These are phyloP conservation scores for Deroptyus accipitrinus DNA, from an alignment of 2,113 vertebrate species.

Conservation along the genomic window DNA sequence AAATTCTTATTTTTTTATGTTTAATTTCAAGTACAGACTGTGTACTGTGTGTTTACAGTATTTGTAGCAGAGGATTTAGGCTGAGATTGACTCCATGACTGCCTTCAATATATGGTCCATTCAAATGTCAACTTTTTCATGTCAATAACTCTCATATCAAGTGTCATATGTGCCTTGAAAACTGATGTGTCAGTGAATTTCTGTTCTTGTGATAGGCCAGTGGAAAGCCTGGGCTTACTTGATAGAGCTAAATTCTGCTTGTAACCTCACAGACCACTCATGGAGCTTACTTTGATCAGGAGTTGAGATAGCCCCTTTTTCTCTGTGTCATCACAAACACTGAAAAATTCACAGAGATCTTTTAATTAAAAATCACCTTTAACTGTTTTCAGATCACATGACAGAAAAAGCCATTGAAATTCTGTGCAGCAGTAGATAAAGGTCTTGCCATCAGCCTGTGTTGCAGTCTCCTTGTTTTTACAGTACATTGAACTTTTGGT, in stretches of 20 bases:
- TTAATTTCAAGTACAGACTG: background rate
- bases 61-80: background rate
- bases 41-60: background rate
- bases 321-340: background rate
- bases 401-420: background rate
- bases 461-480: background rate
- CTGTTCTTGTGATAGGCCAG: background rate
- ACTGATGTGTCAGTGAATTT: background rate
- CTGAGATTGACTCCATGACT: background rate
- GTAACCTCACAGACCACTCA: background rate
- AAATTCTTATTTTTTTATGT: background rate
- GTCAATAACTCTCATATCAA: background rate
- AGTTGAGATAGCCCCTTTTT: background rate
- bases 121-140: background rate
- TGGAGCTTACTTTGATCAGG: background rate
- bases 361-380: background rate
- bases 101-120: background rate
- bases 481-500: background rate
- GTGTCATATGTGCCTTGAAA: background rate
- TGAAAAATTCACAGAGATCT: background rate
- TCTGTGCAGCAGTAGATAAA: background rate
- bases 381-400: background rate
- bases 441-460: background rate
- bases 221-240: background rate
- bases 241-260: background rate